phyloP scores from a whole-genome alignment of 1,140 invertebrate species.

The Trichonephila inaurata region DNA sequence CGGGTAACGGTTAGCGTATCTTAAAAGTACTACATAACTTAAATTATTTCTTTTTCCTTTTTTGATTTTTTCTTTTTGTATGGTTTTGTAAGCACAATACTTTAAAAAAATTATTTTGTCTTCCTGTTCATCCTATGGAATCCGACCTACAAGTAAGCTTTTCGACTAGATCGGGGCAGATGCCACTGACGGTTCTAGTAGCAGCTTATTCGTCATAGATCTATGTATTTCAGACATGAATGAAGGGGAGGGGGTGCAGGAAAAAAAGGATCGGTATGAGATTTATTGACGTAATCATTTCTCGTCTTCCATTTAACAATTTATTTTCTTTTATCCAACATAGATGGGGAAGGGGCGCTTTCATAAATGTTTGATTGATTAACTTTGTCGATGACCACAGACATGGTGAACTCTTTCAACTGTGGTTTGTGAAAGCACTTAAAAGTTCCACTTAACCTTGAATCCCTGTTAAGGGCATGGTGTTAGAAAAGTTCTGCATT shows the following conservation, averaged over 20 bases:
- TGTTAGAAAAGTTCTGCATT: too few species aligned
- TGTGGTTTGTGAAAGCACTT: background rate
- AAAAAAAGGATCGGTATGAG: slow-evolving; percentile 37
- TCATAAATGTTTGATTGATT: slow-evolving; percentile 71
- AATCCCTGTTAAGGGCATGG: too few species aligned
- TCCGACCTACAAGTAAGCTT: background rate
- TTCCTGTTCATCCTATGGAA: background rate
- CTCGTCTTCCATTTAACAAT: slow-evolving; percentile 62
- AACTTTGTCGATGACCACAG: background rate
- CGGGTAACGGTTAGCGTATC: too few species aligned
- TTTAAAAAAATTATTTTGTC: background rate
- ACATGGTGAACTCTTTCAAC: background rate
- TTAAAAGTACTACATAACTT: too few species aligned
- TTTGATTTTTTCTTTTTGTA: too few species aligned
- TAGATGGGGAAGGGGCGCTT: slow-evolving; percentile 10
- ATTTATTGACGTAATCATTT: slow-evolving; percentile 65
- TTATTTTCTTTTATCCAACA: slow-evolving; percentile 35
- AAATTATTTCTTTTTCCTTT: too few species aligned
- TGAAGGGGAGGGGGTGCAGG: background rate
- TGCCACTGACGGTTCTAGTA: background rate
- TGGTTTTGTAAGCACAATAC: too few species aligned
- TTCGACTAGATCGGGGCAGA: background rate
- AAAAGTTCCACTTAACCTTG: background rate
- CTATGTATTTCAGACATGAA: background rate
- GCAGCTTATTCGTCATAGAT: background rate